phyloP scores from a whole-genome alignment of 2,888 invertebrate species.

The Oscheius sp. region DNA sequence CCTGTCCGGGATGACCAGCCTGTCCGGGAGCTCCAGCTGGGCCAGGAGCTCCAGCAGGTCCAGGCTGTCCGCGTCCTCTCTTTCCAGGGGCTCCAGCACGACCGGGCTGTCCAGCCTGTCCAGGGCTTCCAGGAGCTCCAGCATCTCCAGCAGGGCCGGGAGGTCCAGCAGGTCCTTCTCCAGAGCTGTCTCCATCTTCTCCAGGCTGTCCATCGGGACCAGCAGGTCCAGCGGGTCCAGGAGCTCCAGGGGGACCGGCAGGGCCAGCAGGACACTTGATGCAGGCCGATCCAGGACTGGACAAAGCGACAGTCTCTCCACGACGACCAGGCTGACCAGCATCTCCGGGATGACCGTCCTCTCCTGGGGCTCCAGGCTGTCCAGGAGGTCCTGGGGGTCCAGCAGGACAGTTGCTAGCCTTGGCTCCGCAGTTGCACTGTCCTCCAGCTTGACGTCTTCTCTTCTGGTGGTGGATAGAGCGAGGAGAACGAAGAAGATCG shows the following conservation, averaged over 20 bases:
- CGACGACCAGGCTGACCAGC: conserved; percentile 23
- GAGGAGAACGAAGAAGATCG: conserved; percentile 19
- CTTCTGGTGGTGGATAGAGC: conserved; percentile 8
- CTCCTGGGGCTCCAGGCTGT: conserved; percentile 28
- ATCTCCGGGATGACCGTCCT: conserved; percentile 30
- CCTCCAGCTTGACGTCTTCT: conserved; percentile 23
- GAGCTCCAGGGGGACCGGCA: conserved; percentile 45
- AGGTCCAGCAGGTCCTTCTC: conserved; percentile 49
- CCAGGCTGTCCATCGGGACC: conserved; percentile 43
- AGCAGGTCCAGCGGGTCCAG: conserved; percentile 42
- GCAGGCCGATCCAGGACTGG: conserved; percentile 11
- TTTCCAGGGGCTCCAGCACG: conserved; percentile 53
- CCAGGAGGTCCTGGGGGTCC: conserved; percentile 35
- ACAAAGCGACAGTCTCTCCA: conserved; percentile 6
- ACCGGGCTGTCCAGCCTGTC: conserved; percentile 48
- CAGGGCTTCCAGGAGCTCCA: conserved; percentile 45
- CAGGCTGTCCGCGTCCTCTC: conserved; percentile 46
- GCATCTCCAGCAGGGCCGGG: conserved; percentile 50
- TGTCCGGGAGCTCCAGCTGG: conserved; percentile 26
- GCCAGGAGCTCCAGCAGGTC: conserved; percentile 21
- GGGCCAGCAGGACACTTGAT: conserved; percentile 37
- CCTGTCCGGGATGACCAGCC: conserved; percentile 10
- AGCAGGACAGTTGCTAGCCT: conserved; percentile 20
- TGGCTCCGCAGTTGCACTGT: conserved; percentile 29
- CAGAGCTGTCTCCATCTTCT: conserved; percentile 41